Evolutionary conservation across 2,797 vertebrate species (phyloP).

Genomic region (Notamacropus eugenii): DNA sequence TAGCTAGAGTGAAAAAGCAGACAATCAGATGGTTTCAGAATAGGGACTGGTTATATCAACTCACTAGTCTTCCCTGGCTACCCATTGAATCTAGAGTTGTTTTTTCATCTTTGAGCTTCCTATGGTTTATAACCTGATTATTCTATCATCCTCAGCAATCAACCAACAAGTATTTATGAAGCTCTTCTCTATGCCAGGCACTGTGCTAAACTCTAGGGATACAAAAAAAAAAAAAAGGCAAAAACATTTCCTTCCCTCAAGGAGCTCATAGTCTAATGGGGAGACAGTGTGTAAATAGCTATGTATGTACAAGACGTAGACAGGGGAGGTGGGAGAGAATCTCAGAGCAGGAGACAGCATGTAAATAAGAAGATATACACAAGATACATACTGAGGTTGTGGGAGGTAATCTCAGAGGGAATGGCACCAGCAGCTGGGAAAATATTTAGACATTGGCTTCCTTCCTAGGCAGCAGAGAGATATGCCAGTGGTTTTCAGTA

Average conservation of each 20-base stretch:
- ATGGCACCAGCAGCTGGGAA: conserved; percentile 8
- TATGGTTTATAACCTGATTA: conserved; percentile 23
- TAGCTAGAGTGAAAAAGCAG: conserved; percentile 51
- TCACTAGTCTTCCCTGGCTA: neutral
- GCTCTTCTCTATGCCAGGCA: too few species aligned
- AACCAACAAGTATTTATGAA: neutral
- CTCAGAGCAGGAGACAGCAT: neutral
- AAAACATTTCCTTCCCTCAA: neutral
- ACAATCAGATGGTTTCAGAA: conserved; percentile 37
- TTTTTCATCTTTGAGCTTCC: conserved; percentile 22
- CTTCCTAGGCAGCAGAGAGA: conserved; percentile 32
- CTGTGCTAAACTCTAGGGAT: neutral
- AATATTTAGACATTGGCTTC: neutral
- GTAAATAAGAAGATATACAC: neutral
- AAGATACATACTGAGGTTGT: neutral
- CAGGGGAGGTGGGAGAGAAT: neutral
- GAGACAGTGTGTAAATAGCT: neutral
- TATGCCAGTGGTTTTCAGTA: conserved; percentile 25
- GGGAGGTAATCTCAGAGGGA: neutral
- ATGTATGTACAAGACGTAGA: neutral
- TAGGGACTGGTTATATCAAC: conserved; percentile 31
- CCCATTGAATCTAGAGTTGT: conserved; percentile 31
- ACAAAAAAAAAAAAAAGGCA: neutral
- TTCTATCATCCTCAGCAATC: conserved; percentile 43
- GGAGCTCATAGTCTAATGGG: neutral